Base-by-base conservation (phyloP, 2,888 invertebrate genomes). In the Pogonocherus hispidulus region DNA sequence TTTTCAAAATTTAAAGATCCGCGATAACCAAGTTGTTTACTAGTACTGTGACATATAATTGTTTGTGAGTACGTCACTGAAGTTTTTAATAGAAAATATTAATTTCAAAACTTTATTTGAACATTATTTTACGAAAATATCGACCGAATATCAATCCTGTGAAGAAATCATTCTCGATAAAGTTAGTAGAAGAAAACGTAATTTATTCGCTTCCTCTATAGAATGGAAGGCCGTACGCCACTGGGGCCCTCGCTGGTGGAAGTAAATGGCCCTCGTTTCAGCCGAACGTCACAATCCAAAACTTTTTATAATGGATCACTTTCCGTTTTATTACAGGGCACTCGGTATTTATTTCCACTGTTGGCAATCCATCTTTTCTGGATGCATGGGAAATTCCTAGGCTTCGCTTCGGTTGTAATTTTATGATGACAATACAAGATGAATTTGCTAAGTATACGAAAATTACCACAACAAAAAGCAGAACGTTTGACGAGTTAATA, bases 281-380 rank as follows among this genome's bases (percentile, higher is more conserved):
- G 63, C 63, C 62, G 56, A 70, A 74, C 71, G 75, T 75, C 74
- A 77, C 75, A 73, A 72, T 71, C 67, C 71, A 69, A 76, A 76
- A 77, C 72, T 75, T 76, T 73, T 69, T 73, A 72, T 78, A 76
- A 78, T 75, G 69, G 77, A 78, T 78, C 76, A 74, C 71, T 77
- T 77, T 76, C 72, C 75, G 74, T 73, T 74, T 74, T 71, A 73
- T 72, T 67, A 69, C 62, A 59, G 59, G 67, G 66, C 49, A 64
- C 16, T 55, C 51, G 54, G 54, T 51, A 23, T 56, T 62, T 65
- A 44, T 65, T 67, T 63, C 27, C 57, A 62, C 51, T 2, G 51
- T 49, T 37, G 63, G 37, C 56, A 51, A 64, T 68, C 59, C 20
- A 56, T 64, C 63, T 64, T 65, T 54, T 54, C 59, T 6, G 11